Evolutionary conservation across 2,113 vertebrate species (phyloP).

Genomic region (Pomatorhinus ruficollis): DNA sequence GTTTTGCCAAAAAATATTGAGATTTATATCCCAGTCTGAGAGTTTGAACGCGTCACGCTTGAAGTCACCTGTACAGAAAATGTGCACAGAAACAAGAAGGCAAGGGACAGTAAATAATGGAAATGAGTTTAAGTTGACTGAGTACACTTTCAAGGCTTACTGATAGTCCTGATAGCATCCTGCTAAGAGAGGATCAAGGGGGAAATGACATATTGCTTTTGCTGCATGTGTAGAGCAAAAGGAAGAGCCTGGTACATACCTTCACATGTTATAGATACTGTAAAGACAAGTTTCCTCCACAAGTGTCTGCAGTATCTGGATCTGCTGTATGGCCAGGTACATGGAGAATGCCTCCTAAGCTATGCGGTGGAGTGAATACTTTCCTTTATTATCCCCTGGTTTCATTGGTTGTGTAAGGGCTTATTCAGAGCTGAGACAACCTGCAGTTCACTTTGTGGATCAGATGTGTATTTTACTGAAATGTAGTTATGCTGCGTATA

Average conservation of each 20-base stretch:
- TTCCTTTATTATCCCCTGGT: not conserved
- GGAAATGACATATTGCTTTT: not conserved
- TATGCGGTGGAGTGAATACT: fast-evolving
- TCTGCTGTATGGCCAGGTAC: not conserved
- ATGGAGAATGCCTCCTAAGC: not conserved
- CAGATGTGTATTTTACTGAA: not conserved
- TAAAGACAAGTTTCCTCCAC: not conserved
- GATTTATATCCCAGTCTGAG: not conserved
- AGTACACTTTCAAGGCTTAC: not conserved
- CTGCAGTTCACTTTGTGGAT: not conserved
- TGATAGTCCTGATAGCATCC: not conserved
- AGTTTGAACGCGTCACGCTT: not conserved
- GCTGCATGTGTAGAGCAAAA: not conserved
- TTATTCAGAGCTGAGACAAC: not conserved
- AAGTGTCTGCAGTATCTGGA: not conserved
- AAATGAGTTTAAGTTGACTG: not conserved
- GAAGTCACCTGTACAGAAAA: not conserved
- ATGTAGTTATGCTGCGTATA: not conserved
- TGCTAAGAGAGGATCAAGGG: not conserved
- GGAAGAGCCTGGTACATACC: not conserved
- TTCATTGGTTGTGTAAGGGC: not conserved
- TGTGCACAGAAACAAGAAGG: not conserved
- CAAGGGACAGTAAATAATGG: not conserved
- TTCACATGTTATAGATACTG: not conserved
- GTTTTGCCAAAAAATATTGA: not conserved